phyloP scores from a whole-genome alignment of 2,797 vertebrate genomes.

The Siniperca obscura region DNA sequence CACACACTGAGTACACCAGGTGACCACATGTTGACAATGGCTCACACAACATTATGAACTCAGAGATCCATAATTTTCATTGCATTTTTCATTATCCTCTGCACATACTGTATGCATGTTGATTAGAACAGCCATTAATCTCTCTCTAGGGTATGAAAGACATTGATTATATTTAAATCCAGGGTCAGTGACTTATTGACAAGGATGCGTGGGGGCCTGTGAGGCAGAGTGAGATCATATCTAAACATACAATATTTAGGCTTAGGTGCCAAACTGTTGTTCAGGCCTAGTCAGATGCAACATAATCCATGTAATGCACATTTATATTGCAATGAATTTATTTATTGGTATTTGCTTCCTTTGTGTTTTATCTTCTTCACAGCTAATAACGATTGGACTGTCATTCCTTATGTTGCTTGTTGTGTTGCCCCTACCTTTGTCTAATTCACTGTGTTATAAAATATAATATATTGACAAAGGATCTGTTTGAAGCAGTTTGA shows the following conservation, averaged over 20 bases:
- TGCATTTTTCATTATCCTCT: constrained; percentile 2
- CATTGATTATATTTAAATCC: constrained; percentile 17
- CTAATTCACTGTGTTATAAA: not conserved
- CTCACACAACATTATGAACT: not conserved
- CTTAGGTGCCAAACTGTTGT: not conserved
- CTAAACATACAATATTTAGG: not conserved
- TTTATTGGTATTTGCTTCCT: not conserved
- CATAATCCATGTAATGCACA: not conserved
- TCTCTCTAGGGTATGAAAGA: not conserved
- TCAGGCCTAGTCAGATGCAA: not conserved
- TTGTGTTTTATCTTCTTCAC: not conserved
- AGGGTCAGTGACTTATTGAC: not conserved
- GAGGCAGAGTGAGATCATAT: not conserved
- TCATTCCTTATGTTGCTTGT: not conserved
- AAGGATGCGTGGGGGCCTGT: not conserved
- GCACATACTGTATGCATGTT: not conserved
- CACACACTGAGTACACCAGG: not conserved
- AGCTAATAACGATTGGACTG: not conserved
- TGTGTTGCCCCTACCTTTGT: not conserved
- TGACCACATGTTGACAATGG: not conserved
- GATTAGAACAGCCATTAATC: constrained; percentile 7
- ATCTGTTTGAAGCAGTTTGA: not conserved
- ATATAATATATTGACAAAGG: not conserved
- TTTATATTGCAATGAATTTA: not conserved
- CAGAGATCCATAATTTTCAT: not conserved